Evolutionary conservation across 37 sponge, comb jelly and placozoan species (phyloP).

Genomic region (Cliona cf. orientalis): DNA sequence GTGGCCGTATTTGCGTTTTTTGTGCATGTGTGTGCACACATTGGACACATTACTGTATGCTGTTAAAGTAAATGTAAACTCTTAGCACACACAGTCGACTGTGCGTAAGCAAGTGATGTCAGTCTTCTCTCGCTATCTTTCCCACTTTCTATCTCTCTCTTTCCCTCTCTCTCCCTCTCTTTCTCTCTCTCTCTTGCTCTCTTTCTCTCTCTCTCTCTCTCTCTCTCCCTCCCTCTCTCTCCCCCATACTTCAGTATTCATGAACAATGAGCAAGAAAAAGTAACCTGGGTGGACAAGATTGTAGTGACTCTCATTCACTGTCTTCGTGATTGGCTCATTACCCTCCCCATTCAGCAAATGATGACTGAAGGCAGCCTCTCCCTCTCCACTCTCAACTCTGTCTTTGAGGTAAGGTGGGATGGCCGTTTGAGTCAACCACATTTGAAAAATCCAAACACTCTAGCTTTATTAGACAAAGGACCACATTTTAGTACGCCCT

Average conservation of each 20-base stretch:
- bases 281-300: constrained; percentile 41
- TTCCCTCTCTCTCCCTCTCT: background rate
- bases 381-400: background rate
- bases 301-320: constrained; percentile 51
- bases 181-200: constrained; percentile 25
- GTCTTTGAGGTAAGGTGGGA: constrained; percentile 39
- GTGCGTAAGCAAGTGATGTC: background rate
- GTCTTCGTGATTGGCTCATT: constrained; percentile 79
- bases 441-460: too few relatives aligned
- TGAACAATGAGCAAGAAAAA: constrained; percentile 20
- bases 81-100: too few relatives aligned
- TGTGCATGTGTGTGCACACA: background rate
- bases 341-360: constrained; percentile 33
- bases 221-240: background rate
- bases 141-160: background rate
- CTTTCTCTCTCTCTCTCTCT: constrained; percentile 9
- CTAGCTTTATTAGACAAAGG: too few relatives aligned
- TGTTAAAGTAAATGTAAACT: too few relatives aligned
- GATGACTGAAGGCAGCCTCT: background rate
- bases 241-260: constrained; percentile 8
- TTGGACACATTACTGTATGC: too few relatives aligned
- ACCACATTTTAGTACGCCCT: too few relatives aligned
- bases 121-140: background rate
- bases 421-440: too few relatives aligned
- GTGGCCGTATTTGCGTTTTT: background rate